Base-by-base conservation (phyloP, 1,140 invertebrate species). In the Drosophila sp. region DNA sequence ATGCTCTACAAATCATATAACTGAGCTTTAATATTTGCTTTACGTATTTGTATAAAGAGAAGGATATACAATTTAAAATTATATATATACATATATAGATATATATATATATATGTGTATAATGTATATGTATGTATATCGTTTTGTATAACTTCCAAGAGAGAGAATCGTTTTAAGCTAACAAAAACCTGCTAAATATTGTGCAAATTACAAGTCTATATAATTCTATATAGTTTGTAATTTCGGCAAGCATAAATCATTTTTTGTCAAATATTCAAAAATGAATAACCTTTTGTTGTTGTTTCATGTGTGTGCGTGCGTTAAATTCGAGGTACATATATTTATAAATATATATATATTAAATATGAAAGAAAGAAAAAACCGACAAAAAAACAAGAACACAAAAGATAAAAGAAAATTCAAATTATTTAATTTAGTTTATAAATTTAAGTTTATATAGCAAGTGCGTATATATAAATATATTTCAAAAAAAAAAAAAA, bases 351-450 rank as follows among this genome's bases (percentile, higher is more conserved):
- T 67, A 78, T 67, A 78, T 76, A 58, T 51, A 62, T 65, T 65
- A 61, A 62, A 75, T 51, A 77, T 81, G 41, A 59, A 56, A 76
- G 61, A 63, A 56, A 71, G 43, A 50, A 56, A 64, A 59, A 58
- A 58, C 27, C 70, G 63, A 40, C 34, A 69, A 57, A 65, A 63
- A 78, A 40, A n/a, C n/a, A 66, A 59, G 43, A 64, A 64, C 9
- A 56, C 48, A 57, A 70, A 48, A 66, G 64, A 77, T 25, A 72
- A 81, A 64, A 70, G 53, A 80, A 76, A 81, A 86, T 86, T 89
- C 82, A 87, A 89, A 78, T 82, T 76, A 82, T 89, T 89, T 79
- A 89, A 86, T 87, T 86, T 86, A 86, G 82, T 86, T 86, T 45
- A 54, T 86, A 86, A 46, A 81, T 72, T 87, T 87, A 89, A 87